These are phyloP conservation scores for Dasyprocta punctata DNA, from an alignment of 2,113 vertebrate genomes.

Conservation along the genomic window DNA sequence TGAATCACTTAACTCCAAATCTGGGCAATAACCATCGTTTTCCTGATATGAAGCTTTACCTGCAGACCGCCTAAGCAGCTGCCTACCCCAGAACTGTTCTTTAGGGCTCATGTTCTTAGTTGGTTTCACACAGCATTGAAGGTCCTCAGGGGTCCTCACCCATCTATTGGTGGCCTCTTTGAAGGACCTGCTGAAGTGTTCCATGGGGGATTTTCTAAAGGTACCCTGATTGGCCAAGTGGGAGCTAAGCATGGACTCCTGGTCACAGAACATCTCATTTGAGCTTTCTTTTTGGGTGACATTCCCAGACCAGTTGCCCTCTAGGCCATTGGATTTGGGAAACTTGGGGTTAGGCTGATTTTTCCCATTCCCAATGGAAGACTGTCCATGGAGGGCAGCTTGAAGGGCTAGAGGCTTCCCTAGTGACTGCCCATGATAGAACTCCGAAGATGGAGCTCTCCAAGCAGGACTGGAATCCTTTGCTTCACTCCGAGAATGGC, in stretches of 20 bases:
- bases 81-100: constrained; percentile 92
- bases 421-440: constrained; percentile 83
- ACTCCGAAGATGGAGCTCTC: constrained; percentile 77
- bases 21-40: constrained; percentile 97
- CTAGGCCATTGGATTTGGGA: constrained; percentile 90
- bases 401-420: constrained; percentile 93
- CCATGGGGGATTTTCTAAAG: constrained; percentile 92
- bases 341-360: constrained; percentile 83
- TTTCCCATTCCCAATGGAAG: constrained; percentile 91
- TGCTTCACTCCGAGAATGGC: constrained; percentile 80
- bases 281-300: constrained; percentile 91
- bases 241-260: constrained; percentile 82
- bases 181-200: constrained; percentile 94
- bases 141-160: constrained; percentile 92
- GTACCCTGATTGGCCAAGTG: constrained; percentile 87
- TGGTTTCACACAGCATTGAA: constrained; percentile 91
- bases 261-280: constrained; percentile 88
- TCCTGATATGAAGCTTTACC: constrained; percentile 90
- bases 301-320: constrained; percentile 86
- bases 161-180: constrained; percentile 95
- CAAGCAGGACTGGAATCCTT: constrained; percentile 69
- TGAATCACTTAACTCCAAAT: constrained; percentile 97
- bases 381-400: constrained; percentile 91
- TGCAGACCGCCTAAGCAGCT: constrained; percentile 84
- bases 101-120: constrained; percentile 86